Evolutionary conservation across 2,888 invertebrate species (phyloP), one percentile per base, ranked within the genome.

Genomic region (Xanthorhoe designata): DNA sequence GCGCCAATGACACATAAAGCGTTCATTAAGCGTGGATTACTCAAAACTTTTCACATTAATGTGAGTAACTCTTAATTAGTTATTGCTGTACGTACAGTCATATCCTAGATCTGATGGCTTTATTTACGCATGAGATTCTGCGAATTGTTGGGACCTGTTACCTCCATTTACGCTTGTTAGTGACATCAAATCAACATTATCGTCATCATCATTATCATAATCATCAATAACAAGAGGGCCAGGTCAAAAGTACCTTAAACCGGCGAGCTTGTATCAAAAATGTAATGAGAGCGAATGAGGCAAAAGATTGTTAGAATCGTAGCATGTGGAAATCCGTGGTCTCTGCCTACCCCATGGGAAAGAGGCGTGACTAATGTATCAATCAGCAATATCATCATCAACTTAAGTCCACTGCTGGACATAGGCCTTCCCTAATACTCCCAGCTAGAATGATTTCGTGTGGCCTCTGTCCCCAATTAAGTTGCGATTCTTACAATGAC

Each of bases 1-100:
- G 87, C 90, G 89, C 90, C 89, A 79, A 73, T 88, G 88, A 87
- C 88, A 85, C 86, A 78, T 75, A 71, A 76, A 75, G 72, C 68
- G 71, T 70, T 78, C 78, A 78, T 82, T 80, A 77, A 77, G 75
- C 81, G 77, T 76, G 72, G 75, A 83, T 83, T 83, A 83, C 79
- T 78, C 75, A 74, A 85, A 85, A 83, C 79, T 82, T 78, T 80
- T 76, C 82, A 80, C 68, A 75, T 69, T 68, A 66, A 67, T 68
- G 73, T 84, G 82, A 81, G 75, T 85, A 82, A 83, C 64, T 73
- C 74, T 61, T 56, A 61, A 65, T 57, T 65, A 57, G 47, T 61
- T 67, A 47, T 59, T 54, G 15, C n/a, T n/a, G n/a, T n/a, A 19
- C 47, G 13, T 49, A 42, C 47, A 58, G 53, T 56, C 59, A 66